Evolutionary conservation across 1,140 invertebrate species (phyloP).

Genomic region (Lepidurus couesii): DNA sequence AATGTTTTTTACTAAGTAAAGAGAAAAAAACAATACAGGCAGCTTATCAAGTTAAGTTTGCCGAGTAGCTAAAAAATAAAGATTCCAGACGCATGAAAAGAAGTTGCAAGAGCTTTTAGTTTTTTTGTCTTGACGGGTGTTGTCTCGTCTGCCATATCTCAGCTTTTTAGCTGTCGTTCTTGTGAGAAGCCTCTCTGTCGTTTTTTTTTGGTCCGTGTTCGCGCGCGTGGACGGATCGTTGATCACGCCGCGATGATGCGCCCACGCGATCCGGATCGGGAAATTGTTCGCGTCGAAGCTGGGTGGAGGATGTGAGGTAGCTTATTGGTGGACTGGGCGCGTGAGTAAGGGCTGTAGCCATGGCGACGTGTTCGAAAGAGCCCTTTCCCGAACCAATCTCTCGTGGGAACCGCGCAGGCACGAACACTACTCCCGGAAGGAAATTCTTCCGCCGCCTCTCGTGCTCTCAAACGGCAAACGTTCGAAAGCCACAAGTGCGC

Average conservation of each 20-base stretch:
- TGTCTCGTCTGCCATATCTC: conserved; percentile 14
- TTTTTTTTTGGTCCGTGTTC: neutral
- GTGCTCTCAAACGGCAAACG: conserved; percentile 5
- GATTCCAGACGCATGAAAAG: neutral
- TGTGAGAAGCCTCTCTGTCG: neutral
- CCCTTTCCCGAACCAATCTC: conserved; percentile 2
- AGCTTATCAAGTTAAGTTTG: too few relatives aligned
- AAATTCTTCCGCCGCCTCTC: neutral
- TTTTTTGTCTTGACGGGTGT: neutral
- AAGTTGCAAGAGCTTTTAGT: neutral
- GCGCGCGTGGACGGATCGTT: conserved; percentile 11
- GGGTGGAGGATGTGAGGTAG: neutral
- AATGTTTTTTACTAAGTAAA: too few relatives aligned
- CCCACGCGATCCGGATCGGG: neutral
- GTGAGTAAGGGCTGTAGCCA: neutral
- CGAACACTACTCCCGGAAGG: conserved; percentile 16
- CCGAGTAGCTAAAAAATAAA: neutral
- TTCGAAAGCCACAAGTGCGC: neutral
- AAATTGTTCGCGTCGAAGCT: neutral
- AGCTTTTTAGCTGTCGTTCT: neutral
- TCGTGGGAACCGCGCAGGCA: conserved; percentile 16
- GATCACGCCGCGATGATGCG: neutral
- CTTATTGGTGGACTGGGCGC: neutral
- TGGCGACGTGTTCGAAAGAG: neutral
- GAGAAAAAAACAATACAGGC: too few relatives aligned